A percentile compares a stretch with the other conserved stretches of the same genome.
Evolutionary conservation across 1,140 invertebrate species (phyloP).

Genomic region (Drosophila mojavensis): DNA sequence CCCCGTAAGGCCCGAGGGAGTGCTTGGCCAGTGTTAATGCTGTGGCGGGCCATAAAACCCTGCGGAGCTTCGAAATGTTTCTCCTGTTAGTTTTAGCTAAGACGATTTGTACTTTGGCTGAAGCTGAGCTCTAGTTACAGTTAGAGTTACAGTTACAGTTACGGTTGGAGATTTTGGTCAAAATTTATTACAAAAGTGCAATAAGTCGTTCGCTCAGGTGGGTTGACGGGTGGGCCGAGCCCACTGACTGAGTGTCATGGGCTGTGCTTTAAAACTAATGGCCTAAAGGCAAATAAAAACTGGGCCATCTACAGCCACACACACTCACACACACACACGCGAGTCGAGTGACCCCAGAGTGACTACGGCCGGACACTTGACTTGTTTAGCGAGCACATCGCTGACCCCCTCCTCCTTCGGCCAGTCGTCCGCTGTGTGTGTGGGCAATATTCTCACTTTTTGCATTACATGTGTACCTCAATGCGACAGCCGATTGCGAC

Average conservation of each 20-base stretch:
- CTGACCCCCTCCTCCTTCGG: background rate
- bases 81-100: slow-evolving; percentile 22
- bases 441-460: slow-evolving; percentile 57
- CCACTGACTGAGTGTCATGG: slow-evolving; percentile 66
- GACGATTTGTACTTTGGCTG: slow-evolving; percentile 28
- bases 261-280: slow-evolving; percentile 69
- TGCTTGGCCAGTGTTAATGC: slow-evolving; percentile 58
- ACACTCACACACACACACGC: slow-evolving; percentile 26
- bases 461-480: slow-evolving; percentile 72
- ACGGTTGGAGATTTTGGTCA: slow-evolving; percentile 40
- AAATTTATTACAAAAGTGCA: slow-evolving; percentile 70
- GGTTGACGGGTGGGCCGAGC: slow-evolving; percentile 22
- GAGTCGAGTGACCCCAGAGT: slow-evolving; percentile 32
- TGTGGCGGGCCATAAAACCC: slow-evolving; percentile 65
- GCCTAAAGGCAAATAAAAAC: slow-evolving; percentile 75
- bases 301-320: slow-evolving; percentile 63
- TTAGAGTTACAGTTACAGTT: slow-evolving; percentile 34
- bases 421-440: slow-evolving; percentile 32
- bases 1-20: slow-evolving; percentile 50
- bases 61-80: slow-evolving; percentile 29
- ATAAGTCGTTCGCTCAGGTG: slow-evolving; percentile 49
- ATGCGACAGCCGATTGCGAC: slow-evolving; percentile 71
- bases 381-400: background rate
- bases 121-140: slow-evolving; percentile 38
- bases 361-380: slow-evolving; percentile 20